Percentiles rank a stretch among this genome's conserved stretches.
Conservation (phyloP, 2,113 vertebrate genomes). For the Ascaphus truei region DNA sequence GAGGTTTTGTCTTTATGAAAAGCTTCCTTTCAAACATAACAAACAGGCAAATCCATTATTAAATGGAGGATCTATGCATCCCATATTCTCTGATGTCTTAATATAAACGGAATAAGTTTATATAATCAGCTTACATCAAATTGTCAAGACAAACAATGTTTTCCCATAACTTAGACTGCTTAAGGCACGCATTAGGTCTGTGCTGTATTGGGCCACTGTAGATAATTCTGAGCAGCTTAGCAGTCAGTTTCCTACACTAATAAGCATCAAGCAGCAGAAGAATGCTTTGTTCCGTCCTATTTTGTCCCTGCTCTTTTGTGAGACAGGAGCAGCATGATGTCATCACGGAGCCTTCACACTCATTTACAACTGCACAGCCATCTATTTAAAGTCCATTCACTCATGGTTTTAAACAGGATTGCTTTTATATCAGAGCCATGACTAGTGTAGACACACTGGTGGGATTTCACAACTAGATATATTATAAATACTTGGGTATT, state of each 20-base stretch:
- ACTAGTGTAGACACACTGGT: no score
- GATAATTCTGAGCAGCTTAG: constrained; percentile 14
- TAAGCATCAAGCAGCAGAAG: constrained; percentile 1
- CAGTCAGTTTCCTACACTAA: background rate
- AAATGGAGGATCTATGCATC: background rate
- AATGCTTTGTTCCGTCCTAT: constrained; percentile 22
- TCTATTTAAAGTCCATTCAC: background rate
- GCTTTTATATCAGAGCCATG: no score
- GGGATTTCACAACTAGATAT: no score
- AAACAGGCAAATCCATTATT: no score
- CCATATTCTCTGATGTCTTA: background rate
- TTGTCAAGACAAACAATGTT: background rate
- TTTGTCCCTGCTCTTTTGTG: constrained; percentile 9
- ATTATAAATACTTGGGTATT: no score
- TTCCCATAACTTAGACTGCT: constrained; percentile 4
- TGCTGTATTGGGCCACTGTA: background rate
- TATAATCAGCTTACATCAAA: constrained; percentile 9
- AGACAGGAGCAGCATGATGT: constrained; percentile 10
- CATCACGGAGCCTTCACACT: background rate
- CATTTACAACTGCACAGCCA: constrained; percentile 3
- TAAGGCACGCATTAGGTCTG: background rate
- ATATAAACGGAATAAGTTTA: constrained; percentile 9
- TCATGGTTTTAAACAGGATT: no score
- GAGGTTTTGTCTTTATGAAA: background rate
- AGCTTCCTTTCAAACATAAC: background rate